Conservation (phyloP, 2,113 vertebrate species). For the Tragulus kanchil region DNA sequence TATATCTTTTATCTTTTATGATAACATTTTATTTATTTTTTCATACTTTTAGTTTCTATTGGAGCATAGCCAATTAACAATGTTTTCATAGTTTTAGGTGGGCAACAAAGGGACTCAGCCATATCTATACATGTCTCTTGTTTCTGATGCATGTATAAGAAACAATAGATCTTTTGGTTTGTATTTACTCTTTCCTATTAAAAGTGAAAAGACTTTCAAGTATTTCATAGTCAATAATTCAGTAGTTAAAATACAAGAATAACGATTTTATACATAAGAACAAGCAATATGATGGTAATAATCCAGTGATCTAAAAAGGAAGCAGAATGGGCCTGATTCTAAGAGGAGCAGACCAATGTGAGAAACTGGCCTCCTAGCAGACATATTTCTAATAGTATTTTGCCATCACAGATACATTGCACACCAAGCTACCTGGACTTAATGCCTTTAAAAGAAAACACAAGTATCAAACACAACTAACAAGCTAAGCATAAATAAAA, state of each 20-base stretch:
- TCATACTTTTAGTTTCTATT: background rate
- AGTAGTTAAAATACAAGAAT: slow-evolving; percentile 18
- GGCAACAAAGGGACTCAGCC: background rate
- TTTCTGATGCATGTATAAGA: background rate
- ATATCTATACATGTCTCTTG: background rate
- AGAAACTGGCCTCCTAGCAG: background rate
- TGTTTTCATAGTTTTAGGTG: background rate
- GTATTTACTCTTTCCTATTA: background rate
- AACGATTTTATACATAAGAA: background rate
- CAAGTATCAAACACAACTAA: background rate
- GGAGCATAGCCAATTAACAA: background rate
- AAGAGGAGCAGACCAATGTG: background rate
- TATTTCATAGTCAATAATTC: background rate
- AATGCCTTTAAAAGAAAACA: background rate
- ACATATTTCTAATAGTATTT: background rate
- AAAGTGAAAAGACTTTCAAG: slow-evolving; percentile 11
- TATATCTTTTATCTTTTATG: no score
- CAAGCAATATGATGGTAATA: background rate
- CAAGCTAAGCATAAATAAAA: background rate
- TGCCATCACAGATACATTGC: background rate
- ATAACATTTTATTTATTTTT: background rate
- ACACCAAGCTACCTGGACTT: background rate
- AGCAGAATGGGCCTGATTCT: background rate
- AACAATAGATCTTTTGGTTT: background rate
- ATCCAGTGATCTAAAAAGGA: background rate